Base-by-base conservation (phyloP, 2,888 invertebrate genomes). In the Chalcis sispes region DNA sequence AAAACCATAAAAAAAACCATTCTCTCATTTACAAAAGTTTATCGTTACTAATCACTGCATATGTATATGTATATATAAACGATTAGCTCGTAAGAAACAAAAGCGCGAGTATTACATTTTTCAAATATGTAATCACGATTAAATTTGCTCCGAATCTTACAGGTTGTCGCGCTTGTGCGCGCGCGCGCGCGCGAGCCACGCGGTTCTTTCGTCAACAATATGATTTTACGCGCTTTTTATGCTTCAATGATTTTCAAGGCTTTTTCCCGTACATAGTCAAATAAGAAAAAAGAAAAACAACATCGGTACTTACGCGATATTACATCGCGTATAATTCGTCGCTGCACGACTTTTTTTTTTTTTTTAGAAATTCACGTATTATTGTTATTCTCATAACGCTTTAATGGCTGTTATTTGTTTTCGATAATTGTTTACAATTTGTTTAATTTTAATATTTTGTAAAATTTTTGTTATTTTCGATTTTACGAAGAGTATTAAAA, bases 221-320 rank as follows among this genome's bases (percentile, higher is more conserved):
- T 27, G 59, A 59, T 48, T 10, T 52, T 15, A 58, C 56, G 48
- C 65, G 36, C 58, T 58, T 61, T 70, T 50, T 32, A 59, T 70
- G 75, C 65, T 59, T 42, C 58, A n/a, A 29, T 15, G 75, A 65
- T 59, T 75, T 65, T 64, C 75, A 75, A 75, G 75, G 75, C 3
- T 56, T 50, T 64, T 40, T 65, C 62, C 10, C 20, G 25, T 40
- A 13, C 40, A 23, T 20, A 27, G 27, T 32, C 52, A 54, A 66
- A 48, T 29, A 15, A 15, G 20, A 56, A 20, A 18, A 46, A 46
- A 29, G 15, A 10, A 13, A 7, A 4, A 20, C 20, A 56, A 52
- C 29, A 32, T 32, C 18, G n/a, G n/a, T n/a, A 32, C 8, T 20
- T 18, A 20, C 10, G 18, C 18, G 20, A 13, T 50, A 1, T 4